phyloP scores from a whole-genome alignment of 2,797 vertebrate species.

The Hypotaenidia okinawae region DNA sequence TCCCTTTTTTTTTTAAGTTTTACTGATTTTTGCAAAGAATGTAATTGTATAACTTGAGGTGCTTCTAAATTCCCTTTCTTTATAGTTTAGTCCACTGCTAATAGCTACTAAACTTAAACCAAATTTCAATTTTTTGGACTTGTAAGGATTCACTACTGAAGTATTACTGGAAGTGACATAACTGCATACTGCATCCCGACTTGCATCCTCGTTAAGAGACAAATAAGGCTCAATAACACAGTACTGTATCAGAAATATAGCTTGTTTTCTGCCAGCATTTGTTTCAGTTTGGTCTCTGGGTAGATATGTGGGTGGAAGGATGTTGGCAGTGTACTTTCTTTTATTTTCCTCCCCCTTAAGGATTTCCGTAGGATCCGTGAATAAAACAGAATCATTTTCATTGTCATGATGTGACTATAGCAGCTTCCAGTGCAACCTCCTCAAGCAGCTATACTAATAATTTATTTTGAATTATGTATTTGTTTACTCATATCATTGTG shows the following conservation, averaged over 20 bases:
- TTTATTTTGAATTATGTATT: slow-evolving; percentile 66
- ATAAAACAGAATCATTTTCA: slow-evolving; percentile 27
- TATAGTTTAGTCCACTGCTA: neutral
- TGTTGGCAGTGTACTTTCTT: neutral
- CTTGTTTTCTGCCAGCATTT: neutral
- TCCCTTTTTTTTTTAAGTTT: neutral
- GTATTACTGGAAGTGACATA: neutral
- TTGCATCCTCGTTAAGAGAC: neutral
- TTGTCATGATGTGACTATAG: slow-evolving; percentile 3
- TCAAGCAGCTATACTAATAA: slow-evolving; percentile 17
- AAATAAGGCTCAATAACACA: neutral
- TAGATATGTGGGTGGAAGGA: slow-evolving; percentile 7
- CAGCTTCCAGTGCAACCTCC: neutral
- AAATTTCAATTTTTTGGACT: neutral
- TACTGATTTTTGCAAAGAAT: neutral
- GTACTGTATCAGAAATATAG: neutral
- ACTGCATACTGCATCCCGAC: neutral
- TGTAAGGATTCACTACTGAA: neutral
- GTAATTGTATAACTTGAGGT: neutral
- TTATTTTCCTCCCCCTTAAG: neutral
- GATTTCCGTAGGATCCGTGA: slow-evolving; percentile 20
- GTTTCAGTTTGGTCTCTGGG: neutral
- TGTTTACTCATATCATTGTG: slow-evolving; percentile 46
- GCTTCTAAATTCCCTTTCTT: neutral
- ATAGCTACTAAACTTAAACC: neutral